A percentile compares a stretch with the other conserved stretches of the same genome.
phyloP scores from a whole-genome alignment of 2,888 invertebrate species.

The Allolobophora icterica region DNA sequence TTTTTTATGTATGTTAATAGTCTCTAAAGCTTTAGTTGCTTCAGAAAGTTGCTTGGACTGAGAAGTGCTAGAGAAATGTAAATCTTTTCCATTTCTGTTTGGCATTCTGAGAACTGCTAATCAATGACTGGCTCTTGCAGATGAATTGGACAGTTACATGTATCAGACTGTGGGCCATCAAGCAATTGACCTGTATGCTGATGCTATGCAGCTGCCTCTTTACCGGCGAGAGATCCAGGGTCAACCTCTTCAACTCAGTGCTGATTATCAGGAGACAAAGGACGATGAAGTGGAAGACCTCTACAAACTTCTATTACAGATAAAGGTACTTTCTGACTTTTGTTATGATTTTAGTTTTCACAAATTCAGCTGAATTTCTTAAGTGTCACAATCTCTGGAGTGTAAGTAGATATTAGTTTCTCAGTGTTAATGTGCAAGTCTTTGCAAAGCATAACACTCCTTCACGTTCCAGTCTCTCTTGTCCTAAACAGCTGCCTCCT shows the following conservation, averaged over 20 bases:
- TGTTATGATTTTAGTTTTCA: not conserved
- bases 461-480: too few relatives aligned
- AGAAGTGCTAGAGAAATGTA: not conserved
- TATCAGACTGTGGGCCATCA: conserved; percentile 98
- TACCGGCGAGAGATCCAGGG: conserved; percentile 85
- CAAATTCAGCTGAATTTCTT: not conserved
- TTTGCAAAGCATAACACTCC: not conserved
- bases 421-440: not conserved
- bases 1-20: not conserved
- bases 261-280: conserved; percentile 70
- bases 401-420: not conserved
- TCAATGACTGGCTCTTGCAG: conserved; percentile 47
- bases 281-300: conserved; percentile 91
- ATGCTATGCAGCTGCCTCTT: conserved; percentile 90
- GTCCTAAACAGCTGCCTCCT: too few relatives aligned
- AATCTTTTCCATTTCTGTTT: not conserved
- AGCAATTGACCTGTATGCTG: conserved; percentile 86
- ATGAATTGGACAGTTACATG: conserved; percentile 95
- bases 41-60: not conserved
- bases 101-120: not conserved
- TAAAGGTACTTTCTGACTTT: not conserved
- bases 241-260: conserved; percentile 78
- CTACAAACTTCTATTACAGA: conserved; percentile 74
- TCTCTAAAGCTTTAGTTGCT: not conserved
- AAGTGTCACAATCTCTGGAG: not conserved